phyloP scores from a whole-genome alignment of 2,888 invertebrate genomes.

The Drosophila anomelani region DNA sequence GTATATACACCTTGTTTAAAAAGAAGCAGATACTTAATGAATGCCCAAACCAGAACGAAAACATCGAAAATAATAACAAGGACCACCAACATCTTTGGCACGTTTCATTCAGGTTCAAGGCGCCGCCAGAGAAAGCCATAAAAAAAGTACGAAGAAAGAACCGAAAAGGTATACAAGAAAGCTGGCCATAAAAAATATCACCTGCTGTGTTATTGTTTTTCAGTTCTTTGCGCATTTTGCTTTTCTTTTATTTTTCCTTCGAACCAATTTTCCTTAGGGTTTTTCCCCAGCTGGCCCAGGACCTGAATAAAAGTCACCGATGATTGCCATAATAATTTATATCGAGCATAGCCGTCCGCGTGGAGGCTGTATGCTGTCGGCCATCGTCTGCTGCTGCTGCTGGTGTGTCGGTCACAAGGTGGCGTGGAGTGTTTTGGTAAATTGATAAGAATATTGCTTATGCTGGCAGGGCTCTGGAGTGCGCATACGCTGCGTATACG shows the following conservation, averaged over 20 bases:
- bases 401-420: slow-evolving; percentile 7
- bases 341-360: slow-evolving; percentile 38
- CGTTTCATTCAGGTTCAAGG: slow-evolving; percentile 45
- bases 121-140: slow-evolving; percentile 54
- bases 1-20: neutral
- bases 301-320: slow-evolving; percentile 76
- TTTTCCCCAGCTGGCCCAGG: slow-evolving; percentile 34
- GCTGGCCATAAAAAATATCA: slow-evolving; percentile 70
- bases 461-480: slow-evolving; percentile 33
- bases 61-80: slow-evolving; percentile 30
- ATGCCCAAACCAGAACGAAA: slow-evolving; percentile 31
- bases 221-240: slow-evolving; percentile 32
- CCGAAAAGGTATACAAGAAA: slow-evolving; percentile 19
- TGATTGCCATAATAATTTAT: slow-evolving; percentile 78
- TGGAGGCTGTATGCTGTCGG: slow-evolving; percentile 12
- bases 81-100: slow-evolving; percentile 38
- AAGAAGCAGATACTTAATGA: slow-evolving; percentile 62
- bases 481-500: slow-evolving; percentile 47
- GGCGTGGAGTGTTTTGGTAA: slow-evolving; percentile 43
- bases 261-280: slow-evolving; percentile 17
- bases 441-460: slow-evolving; percentile 75
- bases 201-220: slow-evolving; percentile 75
- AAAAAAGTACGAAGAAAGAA: slow-evolving; percentile 52
- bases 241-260: slow-evolving; percentile 22
- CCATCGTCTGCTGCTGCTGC: neutral